Evolutionary conservation across 2,797 vertebrate genomes (phyloP), one percentile per base, ranked within the genome.

Genomic region (Menidia menidia): DNA sequence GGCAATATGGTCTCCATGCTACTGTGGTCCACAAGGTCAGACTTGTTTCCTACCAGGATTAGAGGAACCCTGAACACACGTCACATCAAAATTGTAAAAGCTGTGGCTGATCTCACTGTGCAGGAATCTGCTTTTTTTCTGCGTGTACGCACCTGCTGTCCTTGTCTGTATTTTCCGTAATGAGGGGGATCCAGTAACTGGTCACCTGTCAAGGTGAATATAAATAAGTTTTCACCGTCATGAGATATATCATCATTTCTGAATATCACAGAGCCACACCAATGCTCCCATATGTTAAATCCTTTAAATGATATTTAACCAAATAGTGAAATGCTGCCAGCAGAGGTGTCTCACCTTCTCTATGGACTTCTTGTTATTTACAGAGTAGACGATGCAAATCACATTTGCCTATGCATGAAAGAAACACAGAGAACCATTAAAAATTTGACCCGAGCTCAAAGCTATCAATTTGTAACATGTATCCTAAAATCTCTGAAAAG

Each of bases 1-100:
- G 97, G 97, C 80, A 99, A 95, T 62, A 98, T 96, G 65, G 95
- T 97, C 89, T 98, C 97, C 97, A 99, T 98, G 87, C 96, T 98
- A 92, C 96, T 98, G 77, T 98, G 97, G 31, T 98, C 97, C 88
- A 98, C 95, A 75, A 99, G 90, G 90, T 99, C 97, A 0, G 97
- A 99, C 81, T 99, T 98, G 92, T 99, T 99, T 69, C 97, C 97
- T 86, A 99, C 97, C 87, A 99, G 85, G 89, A 99, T 98, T 83
- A 99, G 94, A 88, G 97, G 97, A 78, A 98, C 93, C 89, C 97
- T 98, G 87, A 30, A 67, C 14, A 69, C 11, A 41, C 35, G 14
- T 44, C 7, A 61, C 1, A 44, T 18, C 4, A 68, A 2, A 25
- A 25, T 25, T 25, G 25, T 25, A 25, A 25, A 25, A 25, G 25